phyloP scores from a whole-genome alignment of 2,113 vertebrate genomes.

The Columba livia region DNA sequence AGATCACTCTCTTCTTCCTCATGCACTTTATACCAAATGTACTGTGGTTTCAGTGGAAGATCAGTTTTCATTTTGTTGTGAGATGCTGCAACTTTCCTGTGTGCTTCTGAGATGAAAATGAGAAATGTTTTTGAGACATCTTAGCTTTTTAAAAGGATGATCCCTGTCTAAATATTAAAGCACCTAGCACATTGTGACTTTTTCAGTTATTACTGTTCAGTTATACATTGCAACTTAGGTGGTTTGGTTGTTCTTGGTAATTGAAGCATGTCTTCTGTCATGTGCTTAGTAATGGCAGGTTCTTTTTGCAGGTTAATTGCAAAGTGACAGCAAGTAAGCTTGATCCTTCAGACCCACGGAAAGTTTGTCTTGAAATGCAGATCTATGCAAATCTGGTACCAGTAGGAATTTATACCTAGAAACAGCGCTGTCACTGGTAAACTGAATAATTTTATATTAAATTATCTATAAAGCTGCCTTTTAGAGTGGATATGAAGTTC shows the following conservation, averaged over 20 bases:
- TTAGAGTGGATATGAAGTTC: not conserved
- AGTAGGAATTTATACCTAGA: not conserved
- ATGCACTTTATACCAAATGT: not conserved
- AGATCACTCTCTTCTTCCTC: not conserved
- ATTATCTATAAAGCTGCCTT: not conserved
- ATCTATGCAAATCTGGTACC: not conserved
- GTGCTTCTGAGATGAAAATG: not conserved
- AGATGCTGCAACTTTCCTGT: not conserved
- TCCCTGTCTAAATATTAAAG: not conserved
- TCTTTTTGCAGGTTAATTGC: not conserved
- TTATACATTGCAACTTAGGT: not conserved
- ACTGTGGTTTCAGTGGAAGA: not conserved
- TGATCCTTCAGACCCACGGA: not conserved
- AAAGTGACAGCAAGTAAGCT: not conserved
- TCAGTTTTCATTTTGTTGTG: not conserved
- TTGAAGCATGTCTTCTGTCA: not conserved
- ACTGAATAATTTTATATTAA: not conserved
- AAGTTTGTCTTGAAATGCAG: not conserved
- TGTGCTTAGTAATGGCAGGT: not conserved
- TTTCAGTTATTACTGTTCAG: not conserved
- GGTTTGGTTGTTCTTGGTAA: not conserved
- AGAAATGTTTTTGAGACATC: not conserved
- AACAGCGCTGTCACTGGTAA: not conserved
- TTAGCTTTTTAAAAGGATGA: not conserved
- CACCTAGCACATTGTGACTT: not conserved